Conservation (phyloP, 2,888 invertebrate genomes). For the Mythimna vitellina region DNA sequence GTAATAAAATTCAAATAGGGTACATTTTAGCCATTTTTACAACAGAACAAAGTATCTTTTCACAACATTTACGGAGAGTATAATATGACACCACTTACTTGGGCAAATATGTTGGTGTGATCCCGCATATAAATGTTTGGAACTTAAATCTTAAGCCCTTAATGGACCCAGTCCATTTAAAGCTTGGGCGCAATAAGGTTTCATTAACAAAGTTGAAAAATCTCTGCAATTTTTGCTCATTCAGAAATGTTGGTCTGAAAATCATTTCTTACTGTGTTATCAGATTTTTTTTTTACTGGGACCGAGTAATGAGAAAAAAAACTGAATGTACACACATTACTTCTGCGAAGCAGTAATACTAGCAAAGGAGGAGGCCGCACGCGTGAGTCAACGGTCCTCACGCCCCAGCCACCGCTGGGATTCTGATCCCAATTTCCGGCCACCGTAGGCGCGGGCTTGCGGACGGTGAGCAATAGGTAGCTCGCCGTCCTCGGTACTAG, state of each 20-base stretch:
- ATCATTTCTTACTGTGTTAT: neutral
- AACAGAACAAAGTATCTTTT: conserved; percentile 28
- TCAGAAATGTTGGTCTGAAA: neutral
- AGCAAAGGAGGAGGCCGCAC: too few relatives aligned
- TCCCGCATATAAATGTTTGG: conserved; percentile 75
- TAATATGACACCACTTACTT: conserved; percentile 63
- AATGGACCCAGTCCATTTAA: conserved; percentile 75
- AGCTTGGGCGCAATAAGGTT: conserved; percentile 48
- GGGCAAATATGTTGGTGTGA: conserved; percentile 76
- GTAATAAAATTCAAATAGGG: conserved; percentile 43
- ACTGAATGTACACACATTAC: too few relatives aligned
- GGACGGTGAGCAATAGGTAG: too few relatives aligned
- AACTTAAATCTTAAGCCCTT: conserved; percentile 75
- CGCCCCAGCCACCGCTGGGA: too few relatives aligned
- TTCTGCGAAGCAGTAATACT: too few relatives aligned
- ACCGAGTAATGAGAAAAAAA: too few relatives aligned
- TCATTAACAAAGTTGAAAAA: conserved; percentile 38
- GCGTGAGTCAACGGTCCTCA: too few relatives aligned
- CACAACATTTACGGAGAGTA: conserved; percentile 51
- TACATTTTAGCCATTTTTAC: conserved; percentile 37
- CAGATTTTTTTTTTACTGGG: too few relatives aligned
- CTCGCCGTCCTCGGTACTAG: too few relatives aligned
- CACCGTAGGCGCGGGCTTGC: too few relatives aligned
- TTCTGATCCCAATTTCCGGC: too few relatives aligned
- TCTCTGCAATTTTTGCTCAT: neutral